These are phyloP conservation scores for Julus scanicus DNA, from an alignment of 2,888 invertebrate species.

Conservation along the genomic window DNA sequence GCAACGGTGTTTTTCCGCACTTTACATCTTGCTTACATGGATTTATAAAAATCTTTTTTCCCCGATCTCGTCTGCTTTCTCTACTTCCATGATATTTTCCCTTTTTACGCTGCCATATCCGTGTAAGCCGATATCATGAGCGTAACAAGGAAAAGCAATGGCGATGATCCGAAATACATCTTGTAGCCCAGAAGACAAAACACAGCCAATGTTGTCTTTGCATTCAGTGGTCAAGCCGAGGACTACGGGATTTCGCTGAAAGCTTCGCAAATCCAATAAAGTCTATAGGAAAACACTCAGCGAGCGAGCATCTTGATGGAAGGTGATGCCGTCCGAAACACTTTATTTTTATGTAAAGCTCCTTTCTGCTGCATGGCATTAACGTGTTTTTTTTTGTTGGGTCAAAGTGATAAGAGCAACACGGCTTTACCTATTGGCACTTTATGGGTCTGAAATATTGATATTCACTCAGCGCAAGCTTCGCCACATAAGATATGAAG, in stretches of 20 bases:
- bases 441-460: not conserved
- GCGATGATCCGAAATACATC: slow-evolving; percentile 7
- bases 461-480: not conserved
- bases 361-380: not conserved
- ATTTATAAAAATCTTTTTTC: slow-evolving; percentile 50
- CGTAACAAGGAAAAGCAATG: not conserved
- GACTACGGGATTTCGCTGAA: slow-evolving; percentile 37
- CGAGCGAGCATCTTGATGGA: not conserved
- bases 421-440: not conserved
- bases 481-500: not conserved
- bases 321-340: slow-evolving; percentile 30
- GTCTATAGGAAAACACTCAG: slow-evolving; percentile 12
- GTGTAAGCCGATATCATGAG: not conserved
- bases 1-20: slow-evolving; percentile 49
- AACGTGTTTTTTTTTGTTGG: not conserved
- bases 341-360: slow-evolving; percentile 48
- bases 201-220: slow-evolving; percentile 29
- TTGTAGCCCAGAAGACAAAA: slow-evolving; percentile 46
- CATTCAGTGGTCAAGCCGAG: slow-evolving; percentile 41
- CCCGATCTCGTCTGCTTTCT: not conserved
- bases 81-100: slow-evolving; percentile 9
- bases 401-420: slow-evolving; percentile 1
- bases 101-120: not conserved
- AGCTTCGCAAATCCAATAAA: slow-evolving; percentile 47
- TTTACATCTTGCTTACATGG: slow-evolving; percentile 47